phyloP scores from a whole-genome alignment of 2,888 invertebrate species.

The Belgica antarctica region DNA sequence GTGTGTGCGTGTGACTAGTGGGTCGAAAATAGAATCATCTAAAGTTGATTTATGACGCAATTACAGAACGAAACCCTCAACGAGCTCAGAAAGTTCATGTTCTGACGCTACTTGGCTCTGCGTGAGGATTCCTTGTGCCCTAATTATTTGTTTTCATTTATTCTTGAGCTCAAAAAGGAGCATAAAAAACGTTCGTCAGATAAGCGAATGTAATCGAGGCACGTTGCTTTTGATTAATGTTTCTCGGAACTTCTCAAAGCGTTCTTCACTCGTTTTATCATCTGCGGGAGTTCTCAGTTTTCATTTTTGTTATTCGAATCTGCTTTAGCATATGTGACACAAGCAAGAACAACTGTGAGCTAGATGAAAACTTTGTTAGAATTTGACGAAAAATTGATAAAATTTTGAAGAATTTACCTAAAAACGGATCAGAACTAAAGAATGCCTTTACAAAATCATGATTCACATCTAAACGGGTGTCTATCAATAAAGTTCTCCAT shows the following conservation, averaged over 20 bases:
- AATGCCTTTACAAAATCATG: too few relatives aligned
- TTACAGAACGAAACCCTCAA: background rate
- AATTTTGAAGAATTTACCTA: too few relatives aligned
- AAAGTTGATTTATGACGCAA: conserved; percentile 28
- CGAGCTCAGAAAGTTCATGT: background rate
- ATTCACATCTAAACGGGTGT: too few relatives aligned
- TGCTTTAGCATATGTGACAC: too few relatives aligned
- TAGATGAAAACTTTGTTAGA: too few relatives aligned
- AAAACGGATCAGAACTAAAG: too few relatives aligned
- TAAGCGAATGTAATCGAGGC: background rate
- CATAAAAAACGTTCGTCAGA: background rate
- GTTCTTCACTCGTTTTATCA: too few relatives aligned
- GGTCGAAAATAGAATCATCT: conserved; percentile 7
- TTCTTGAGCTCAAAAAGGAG: background rate
- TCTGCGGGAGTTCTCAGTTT: too few relatives aligned
- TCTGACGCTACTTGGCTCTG: background rate
- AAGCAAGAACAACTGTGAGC: too few relatives aligned
- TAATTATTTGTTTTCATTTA: background rate
- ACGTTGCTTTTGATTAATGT: background rate
- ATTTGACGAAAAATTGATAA: too few relatives aligned
- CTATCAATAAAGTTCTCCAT: too few relatives aligned
- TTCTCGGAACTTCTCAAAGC: background rate
- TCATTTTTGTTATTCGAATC: too few relatives aligned
- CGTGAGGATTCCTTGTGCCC: background rate
- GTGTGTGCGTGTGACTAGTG: background rate